phyloP scores from a whole-genome alignment of 2,888 invertebrate species.

The Trichopria drosophilae region DNA sequence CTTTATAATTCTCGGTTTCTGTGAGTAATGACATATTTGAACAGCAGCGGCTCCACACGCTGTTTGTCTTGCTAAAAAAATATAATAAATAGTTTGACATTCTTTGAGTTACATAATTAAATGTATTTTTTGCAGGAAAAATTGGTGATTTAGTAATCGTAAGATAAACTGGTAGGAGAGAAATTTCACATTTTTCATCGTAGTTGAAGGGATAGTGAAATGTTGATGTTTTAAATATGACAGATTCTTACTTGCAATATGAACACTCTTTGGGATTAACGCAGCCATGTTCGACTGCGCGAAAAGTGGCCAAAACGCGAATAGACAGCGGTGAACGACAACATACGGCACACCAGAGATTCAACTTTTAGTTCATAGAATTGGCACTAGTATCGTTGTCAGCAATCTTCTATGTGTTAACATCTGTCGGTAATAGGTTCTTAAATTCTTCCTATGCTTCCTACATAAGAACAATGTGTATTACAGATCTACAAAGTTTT shows the following conservation, averaged over 20 bases:
- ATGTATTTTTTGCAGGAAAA: conserved; percentile 1
- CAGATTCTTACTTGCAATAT: conserved; percentile 43
- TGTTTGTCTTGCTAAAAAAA: conserved; percentile 42
- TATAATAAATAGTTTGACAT: no score
- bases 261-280: conserved; percentile 41
- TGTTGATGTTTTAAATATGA: neutral
- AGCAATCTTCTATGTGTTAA: no score
- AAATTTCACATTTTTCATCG: no score
- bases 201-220: conserved; percentile 1
- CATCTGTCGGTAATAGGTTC: no score
- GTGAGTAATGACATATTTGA: conserved; percentile 45
- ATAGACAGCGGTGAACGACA: no score
- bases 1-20: conserved; percentile 43
- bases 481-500: no score
- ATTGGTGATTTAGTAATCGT: neutral
- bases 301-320: no score
- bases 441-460: no score
- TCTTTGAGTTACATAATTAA: conserved; percentile 37
- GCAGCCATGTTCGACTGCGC: conserved; percentile 44
- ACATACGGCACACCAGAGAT: no score
- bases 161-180: neutral
- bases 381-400: no score
- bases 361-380: no score
- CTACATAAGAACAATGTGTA: no score
- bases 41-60: conserved; percentile 32